These are phyloP conservation scores for Ailuropoda melanoleuca DNA, from an alignment of 2,113 vertebrate genomes.

Conservation along the genomic window DNA sequence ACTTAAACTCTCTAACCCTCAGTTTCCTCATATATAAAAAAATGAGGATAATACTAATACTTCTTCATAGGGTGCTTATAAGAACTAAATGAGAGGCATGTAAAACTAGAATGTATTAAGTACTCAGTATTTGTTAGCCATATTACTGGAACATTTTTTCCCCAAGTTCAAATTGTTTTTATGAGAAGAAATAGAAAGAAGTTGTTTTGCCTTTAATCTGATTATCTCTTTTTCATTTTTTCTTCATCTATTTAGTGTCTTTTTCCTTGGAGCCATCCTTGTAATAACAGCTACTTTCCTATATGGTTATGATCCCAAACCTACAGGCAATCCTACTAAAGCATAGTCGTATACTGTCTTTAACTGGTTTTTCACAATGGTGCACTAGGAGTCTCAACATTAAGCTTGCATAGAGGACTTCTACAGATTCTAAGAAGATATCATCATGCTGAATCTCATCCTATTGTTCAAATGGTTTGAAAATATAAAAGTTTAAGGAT, in stretches of 20 bases:
- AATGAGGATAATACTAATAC: background rate
- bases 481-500: constrained; percentile 26
- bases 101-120: background rate
- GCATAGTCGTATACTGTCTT: constrained; percentile 83
- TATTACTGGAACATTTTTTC: background rate
- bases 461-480: constrained; percentile 57
- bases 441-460: constrained; percentile 60
- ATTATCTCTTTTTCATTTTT: constrained; percentile 66
- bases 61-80: background rate
- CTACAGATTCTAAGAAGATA: constrained; percentile 70
- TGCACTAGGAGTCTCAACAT: constrained; percentile 40
- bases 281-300: constrained; percentile 97
- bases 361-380: constrained; percentile 71
- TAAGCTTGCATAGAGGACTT: constrained; percentile 59
- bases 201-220: constrained; percentile 51
- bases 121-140: background rate
- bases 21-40: background rate
- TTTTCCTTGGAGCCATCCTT: constrained; percentile 94
- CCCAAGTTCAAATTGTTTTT: background rate
- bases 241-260: constrained; percentile 86
- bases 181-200: background rate
- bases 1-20: background rate
- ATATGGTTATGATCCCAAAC: constrained; percentile 95
- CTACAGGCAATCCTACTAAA: constrained; percentile 91
- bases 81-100: background rate